phyloP scores from a whole-genome alignment of 2,888 invertebrate species.

The Encarsia formosa region DNA sequence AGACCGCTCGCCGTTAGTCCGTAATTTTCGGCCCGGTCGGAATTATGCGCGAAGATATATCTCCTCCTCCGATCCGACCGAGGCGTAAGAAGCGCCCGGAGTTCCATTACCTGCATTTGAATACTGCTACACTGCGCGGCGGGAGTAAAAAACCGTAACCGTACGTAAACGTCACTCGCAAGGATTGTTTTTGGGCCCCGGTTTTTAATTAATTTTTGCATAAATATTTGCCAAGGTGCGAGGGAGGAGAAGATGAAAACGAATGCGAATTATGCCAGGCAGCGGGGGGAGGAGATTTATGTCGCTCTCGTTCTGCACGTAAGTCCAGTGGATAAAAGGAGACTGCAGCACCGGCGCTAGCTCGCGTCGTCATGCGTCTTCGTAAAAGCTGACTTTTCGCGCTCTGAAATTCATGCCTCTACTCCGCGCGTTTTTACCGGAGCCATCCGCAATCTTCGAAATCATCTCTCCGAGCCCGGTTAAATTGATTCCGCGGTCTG shows the following conservation, averaged over 20 bases:
- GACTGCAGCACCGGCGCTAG: too few species aligned
- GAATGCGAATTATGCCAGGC: slow-evolving; percentile 24
- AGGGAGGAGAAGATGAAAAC: slow-evolving; percentile 14
- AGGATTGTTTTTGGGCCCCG: too few species aligned
- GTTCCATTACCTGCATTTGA: slow-evolving; percentile 41
- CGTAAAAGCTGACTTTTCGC: slow-evolving; percentile 26
- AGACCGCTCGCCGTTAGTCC: too few species aligned
- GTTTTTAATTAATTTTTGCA: background rate
- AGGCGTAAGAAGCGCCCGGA: slow-evolving; percentile 27
- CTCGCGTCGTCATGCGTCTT: slow-evolving; percentile 22
- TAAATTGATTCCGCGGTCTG: too few species aligned
- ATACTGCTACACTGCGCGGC: background rate
- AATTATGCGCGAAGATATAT: slow-evolving; percentile 37
- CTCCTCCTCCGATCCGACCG: slow-evolving; percentile 34
- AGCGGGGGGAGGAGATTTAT: slow-evolving; percentile 8
- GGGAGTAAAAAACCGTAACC: too few species aligned
- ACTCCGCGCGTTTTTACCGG: background rate
- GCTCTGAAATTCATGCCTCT: slow-evolving; percentile 21
- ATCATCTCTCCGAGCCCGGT: background rate
- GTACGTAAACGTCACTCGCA: too few species aligned
- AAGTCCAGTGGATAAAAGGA: slow-evolving; percentile 27
- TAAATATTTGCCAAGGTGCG: background rate
- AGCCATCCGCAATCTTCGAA: background rate
- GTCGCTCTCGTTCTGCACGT: slow-evolving; percentile 8
- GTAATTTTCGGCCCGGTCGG: slow-evolving; percentile 43